phyloP scores from a whole-genome alignment of 2,888 invertebrate genomes.

The Busseola fusca region DNA sequence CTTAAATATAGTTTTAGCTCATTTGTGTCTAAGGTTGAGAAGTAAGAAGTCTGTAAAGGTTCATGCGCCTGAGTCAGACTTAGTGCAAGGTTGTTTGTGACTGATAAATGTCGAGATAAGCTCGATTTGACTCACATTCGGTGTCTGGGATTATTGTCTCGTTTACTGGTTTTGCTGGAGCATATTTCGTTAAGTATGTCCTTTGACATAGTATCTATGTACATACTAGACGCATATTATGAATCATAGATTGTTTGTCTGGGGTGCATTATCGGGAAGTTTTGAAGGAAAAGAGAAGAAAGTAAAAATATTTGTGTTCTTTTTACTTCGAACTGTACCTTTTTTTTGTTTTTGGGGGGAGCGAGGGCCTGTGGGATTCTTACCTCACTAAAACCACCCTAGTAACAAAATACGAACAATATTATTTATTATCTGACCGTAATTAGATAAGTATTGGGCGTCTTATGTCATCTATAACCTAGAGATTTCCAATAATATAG shows the following conservation, averaged over 20 bases:
- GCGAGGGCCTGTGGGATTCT: too few relatives aligned
- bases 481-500: neutral
- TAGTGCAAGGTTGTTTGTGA: conserved; percentile 45
- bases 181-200: conserved; percentile 1
- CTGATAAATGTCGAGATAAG: conserved; percentile 46
- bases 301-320: neutral
- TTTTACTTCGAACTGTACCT: neutral
- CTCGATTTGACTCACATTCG: conserved; percentile 25
- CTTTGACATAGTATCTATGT: neutral
- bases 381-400: too few relatives aligned
- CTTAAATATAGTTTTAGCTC: conserved; percentile 18
- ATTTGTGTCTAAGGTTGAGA: conserved; percentile 21
- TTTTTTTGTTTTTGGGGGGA: too few relatives aligned
- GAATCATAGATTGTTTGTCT: neutral
- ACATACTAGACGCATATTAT: neutral
- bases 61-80: conserved; percentile 42
- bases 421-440: neutral
- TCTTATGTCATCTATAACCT: neutral
- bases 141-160: conserved; percentile 18
- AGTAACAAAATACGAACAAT: neutral
- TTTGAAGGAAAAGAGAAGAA: neutral
- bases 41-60: conserved; percentile 49
- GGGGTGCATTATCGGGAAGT: neutral
- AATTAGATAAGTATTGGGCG: neutral
- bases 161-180: conserved; percentile 15